These are phyloP conservation scores for Takifugu ocellatus DNA, from an alignment of 2,797 vertebrate species.

Conservation along the genomic window DNA sequence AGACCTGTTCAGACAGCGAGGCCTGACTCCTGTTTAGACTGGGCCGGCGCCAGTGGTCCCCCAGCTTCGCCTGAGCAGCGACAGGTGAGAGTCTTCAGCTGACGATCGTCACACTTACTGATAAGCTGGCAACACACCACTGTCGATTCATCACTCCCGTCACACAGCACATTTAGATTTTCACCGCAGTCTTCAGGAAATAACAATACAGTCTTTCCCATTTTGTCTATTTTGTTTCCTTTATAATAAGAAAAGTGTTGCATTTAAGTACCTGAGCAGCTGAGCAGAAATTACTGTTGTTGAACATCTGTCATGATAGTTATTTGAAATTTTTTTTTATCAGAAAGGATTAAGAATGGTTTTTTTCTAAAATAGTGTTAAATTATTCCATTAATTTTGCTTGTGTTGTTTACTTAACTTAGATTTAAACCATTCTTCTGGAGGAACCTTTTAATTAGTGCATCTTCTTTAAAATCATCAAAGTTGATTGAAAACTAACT, in stretches of 20 bases:
- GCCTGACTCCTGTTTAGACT: slow-evolving; percentile 73
- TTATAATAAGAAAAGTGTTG: too few species aligned
- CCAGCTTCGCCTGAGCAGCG: slow-evolving; percentile 49
- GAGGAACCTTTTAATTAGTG: slow-evolving; percentile 15
- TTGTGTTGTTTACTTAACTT: neutral
- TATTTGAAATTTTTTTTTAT: too few species aligned
- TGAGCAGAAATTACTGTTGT: too few species aligned
- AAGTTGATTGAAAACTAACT: slow-evolving; percentile 71
- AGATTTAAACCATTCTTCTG: slow-evolving; percentile 13
- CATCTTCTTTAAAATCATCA: slow-evolving; percentile 63
- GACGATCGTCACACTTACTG: slow-evolving; percentile 65
- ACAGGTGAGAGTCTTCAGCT: slow-evolving; percentile 73
- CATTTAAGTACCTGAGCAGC: too few species aligned
- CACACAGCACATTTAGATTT: slow-evolving; percentile 20
- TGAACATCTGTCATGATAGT: too few species aligned
- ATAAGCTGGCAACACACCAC: slow-evolving; percentile 46
- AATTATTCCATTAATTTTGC: too few species aligned
- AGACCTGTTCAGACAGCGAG: slow-evolving; percentile 70
- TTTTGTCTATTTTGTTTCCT: too few species aligned
- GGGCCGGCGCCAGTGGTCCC: slow-evolving; percentile 69
- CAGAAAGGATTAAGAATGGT: too few species aligned
- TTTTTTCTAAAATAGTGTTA: too few species aligned
- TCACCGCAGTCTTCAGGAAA: slow-evolving; percentile 22
- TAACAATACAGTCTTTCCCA: neutral
- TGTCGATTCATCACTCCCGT: slow-evolving; percentile 62